A percentile compares a stretch with the other conserved stretches of the same genome.
These are phyloP conservation scores for Nephrotoma flavescens DNA, from an alignment of 2,888 invertebrate species.

Conservation along the genomic window DNA sequence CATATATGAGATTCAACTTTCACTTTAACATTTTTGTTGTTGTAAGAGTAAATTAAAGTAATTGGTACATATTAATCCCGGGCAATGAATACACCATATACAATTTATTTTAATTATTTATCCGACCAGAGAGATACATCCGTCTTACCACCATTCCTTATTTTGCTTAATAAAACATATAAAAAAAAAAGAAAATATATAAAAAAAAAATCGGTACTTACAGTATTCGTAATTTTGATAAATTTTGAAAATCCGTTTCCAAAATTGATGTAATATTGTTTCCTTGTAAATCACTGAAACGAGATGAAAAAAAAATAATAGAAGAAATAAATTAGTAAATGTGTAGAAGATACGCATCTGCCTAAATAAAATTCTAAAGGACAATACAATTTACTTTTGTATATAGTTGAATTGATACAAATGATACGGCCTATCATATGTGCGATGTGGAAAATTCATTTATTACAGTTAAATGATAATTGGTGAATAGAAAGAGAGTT, in stretches of 20 bases:
- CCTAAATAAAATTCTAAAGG: background rate
- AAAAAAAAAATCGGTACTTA: slow-evolving; percentile 43
- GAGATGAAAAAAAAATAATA: slow-evolving; percentile 23
- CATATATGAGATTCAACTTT: background rate
- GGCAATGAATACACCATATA: background rate
- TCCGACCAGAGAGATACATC: background rate
- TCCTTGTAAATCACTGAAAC: slow-evolving; percentile 85
- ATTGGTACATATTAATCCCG: background rate
- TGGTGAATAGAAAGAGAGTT: background rate
- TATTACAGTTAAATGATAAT: background rate
- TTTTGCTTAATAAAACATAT: background rate
- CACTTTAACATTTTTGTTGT: background rate
- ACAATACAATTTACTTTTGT: background rate
- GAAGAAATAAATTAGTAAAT: background rate
- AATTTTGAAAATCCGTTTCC: slow-evolving; percentile 76
- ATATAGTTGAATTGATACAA: background rate
- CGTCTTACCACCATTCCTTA: background rate
- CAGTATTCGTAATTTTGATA: slow-evolving; percentile 77
- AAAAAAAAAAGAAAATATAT: background rate
- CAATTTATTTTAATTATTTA: background rate
- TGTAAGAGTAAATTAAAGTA: background rate
- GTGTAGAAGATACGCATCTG: background rate
- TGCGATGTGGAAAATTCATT: background rate
- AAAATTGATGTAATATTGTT: slow-evolving; percentile 85
- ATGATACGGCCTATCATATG: background rate